phyloP scores from a whole-genome alignment of 1,140 invertebrate genomes.

The Bombus confusus region DNA sequence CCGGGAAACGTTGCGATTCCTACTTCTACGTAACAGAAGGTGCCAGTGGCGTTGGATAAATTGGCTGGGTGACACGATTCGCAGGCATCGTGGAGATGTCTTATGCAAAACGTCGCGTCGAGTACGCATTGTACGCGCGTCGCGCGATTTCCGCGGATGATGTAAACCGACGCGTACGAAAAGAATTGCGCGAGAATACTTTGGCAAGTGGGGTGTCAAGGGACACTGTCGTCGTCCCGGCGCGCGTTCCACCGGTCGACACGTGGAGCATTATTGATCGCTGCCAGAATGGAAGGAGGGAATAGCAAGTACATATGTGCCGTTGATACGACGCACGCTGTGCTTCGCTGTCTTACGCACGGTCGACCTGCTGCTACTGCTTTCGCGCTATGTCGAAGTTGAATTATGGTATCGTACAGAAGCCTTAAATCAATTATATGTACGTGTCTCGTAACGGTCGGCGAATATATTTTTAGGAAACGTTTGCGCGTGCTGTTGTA shows the following conservation, averaged over 20 bases:
- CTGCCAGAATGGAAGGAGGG: constrained; percentile 62
- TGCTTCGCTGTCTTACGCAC: too few relatives aligned
- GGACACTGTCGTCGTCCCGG: constrained; percentile 33
- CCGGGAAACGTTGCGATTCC: neutral
- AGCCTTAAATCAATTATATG: neutral
- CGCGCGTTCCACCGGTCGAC: constrained; percentile 48
- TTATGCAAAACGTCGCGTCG: neutral
- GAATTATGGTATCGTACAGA: neutral
- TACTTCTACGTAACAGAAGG: neutral
- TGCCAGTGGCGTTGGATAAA: neutral
- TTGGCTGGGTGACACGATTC: constrained; percentile 26
- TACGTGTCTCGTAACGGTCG: neutral
- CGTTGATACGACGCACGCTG: constrained; percentile 25
- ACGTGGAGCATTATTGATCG: constrained; percentile 68
- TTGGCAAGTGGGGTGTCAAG: constrained; percentile 57
- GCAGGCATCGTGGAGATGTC: neutral
- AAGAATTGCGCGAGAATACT: constrained; percentile 55
- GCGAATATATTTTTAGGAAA: neutral
- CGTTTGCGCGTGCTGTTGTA: neutral
- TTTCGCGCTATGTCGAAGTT: neutral
- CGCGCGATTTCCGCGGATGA: constrained; percentile 59
- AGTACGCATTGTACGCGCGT: neutral
- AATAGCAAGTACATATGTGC: constrained; percentile 28
- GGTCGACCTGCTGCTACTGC: neutral
- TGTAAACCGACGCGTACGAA: constrained; percentile 44